Conservation (phyloP, 1,140 invertebrate genomes). For the Cydia fagiglandana region DNA sequence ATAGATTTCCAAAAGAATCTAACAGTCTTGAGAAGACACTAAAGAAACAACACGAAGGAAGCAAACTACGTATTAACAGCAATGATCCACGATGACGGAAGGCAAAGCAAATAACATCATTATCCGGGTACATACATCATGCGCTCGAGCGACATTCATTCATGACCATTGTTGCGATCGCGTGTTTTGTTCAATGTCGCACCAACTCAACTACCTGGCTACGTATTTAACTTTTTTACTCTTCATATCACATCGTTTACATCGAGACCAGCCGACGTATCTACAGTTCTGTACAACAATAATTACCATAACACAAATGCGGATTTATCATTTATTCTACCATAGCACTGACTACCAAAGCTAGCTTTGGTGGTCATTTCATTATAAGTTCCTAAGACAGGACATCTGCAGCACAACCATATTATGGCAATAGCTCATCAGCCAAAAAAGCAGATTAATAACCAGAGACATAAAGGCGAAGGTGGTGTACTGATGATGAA, state of each 20-base stretch:
- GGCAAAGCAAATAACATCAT: slow-evolving; percentile 71
- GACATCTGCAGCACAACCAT: no score
- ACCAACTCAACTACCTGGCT: slow-evolving; percentile 48
- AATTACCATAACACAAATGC: not conserved
- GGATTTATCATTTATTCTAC: not conserved
- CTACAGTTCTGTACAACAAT: not conserved
- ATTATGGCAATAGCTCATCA: no score
- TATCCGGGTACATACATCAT: slow-evolving; percentile 59
- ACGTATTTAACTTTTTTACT: slow-evolving; percentile 39
- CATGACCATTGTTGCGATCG: slow-evolving; percentile 69
- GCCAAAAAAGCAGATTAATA: no score
- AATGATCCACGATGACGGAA: slow-evolving; percentile 63
- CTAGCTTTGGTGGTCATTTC: not conserved
- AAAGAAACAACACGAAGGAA: slow-evolving; percentile 32
- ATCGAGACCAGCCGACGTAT: not conserved
- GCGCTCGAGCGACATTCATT: slow-evolving; percentile 62
- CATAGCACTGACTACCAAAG: no score
- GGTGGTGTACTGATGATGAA: no score
- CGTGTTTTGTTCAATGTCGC: slow-evolving; percentile 68
- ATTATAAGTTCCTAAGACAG: not conserved
- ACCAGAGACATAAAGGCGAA: no score
- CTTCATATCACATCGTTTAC: slow-evolving; percentile 22
- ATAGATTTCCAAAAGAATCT: not conserved
- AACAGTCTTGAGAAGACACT: slow-evolving; percentile 32
- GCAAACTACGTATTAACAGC: slow-evolving; percentile 37